These are phyloP conservation scores for Acanthosoma haemorrhoidale DNA, from an alignment of 2,888 invertebrate species.

Conservation along the genomic window DNA sequence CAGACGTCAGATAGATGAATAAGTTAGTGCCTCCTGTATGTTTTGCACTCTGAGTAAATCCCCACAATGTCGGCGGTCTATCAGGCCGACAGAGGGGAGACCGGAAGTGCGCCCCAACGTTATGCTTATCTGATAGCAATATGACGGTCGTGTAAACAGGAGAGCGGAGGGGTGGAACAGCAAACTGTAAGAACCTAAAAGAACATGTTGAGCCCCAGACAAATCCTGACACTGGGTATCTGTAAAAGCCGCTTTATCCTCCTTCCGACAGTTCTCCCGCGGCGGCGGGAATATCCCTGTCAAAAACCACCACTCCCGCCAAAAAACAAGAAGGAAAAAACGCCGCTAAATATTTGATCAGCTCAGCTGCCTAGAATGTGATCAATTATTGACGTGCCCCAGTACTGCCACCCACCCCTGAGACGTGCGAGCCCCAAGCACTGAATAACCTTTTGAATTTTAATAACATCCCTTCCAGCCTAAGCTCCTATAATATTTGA, in stretches of 20 bases:
- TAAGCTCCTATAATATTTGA: background rate
- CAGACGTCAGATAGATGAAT: too few relatives aligned
- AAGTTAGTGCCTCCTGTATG: too few relatives aligned
- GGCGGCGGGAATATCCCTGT: background rate
- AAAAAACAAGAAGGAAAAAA: too few relatives aligned
- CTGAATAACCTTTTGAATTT: slow-evolving; percentile 1
- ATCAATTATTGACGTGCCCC: background rate
- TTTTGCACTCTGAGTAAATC: background rate
- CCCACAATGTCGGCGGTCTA: background rate
- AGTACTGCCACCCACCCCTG: background rate
- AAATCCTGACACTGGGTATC: slow-evolving; percentile 4
- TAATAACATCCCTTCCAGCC: background rate
- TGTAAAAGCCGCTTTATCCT: background rate
- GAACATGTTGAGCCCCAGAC: background rate
- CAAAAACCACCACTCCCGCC: background rate
- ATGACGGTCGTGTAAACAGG: too few relatives aligned
- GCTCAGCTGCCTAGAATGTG: background rate
- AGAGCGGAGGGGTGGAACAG: background rate
- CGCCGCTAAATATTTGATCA: background rate
- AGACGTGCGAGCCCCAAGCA: too few relatives aligned
- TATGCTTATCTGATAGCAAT: too few relatives aligned
- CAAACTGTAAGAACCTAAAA: slow-evolving; percentile 2
- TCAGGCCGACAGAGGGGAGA: background rate
- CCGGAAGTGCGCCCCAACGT: too few relatives aligned
- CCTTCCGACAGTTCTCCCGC: too few relatives aligned